Percentiles rank a stretch among this genome's conserved stretches.
These are phyloP conservation scores for Lydus trimaculatus DNA, from an alignment of 2,888 invertebrate species.

Conservation along the genomic window DNA sequence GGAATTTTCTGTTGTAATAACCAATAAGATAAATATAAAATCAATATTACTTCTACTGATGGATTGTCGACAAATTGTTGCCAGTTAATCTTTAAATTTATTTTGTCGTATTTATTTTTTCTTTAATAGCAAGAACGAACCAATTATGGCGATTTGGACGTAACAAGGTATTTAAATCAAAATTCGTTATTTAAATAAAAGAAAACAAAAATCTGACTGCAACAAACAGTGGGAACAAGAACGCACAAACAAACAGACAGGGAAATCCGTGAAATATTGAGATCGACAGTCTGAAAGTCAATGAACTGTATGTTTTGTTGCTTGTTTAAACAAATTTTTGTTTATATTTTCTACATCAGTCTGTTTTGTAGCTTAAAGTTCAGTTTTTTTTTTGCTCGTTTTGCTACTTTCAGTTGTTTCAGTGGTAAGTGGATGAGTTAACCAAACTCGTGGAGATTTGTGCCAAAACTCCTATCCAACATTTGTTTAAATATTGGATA, in stretches of 20 bases:
- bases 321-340: background rate
- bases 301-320: background rate
- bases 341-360: background rate
- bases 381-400: background rate
- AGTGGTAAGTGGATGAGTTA: no score
- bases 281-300: background rate
- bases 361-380: background rate
- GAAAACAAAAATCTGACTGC: no score
- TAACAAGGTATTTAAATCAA: no score
- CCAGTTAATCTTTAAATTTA: no score
- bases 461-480: no score
- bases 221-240: background rate
- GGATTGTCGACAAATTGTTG: background rate
- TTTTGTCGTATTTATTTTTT: no score
- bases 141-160: no score
- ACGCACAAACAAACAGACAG: background rate
- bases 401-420: no score
- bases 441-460: no score
- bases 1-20: background rate
- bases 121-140: no score
- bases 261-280: background rate
- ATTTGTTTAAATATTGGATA: no score
- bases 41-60: background rate
- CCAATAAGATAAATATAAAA: background rate
- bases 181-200: no score